These are phyloP conservation scores for Matsumurasca onukii DNA, from an alignment of 1,140 invertebrate species.

Conservation along the genomic window DNA sequence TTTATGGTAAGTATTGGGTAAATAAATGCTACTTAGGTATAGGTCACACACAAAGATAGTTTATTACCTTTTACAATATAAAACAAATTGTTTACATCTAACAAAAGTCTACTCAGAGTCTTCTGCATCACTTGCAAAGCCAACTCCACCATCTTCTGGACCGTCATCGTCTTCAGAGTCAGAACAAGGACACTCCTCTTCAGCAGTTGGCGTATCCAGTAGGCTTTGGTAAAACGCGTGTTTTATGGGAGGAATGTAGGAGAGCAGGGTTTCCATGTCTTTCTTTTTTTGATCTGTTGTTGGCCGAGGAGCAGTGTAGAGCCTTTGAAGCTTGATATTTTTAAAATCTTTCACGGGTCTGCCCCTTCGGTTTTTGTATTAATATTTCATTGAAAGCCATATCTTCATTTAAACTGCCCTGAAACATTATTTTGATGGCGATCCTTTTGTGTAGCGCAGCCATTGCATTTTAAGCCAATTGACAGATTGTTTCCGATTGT, in stretches of 20 bases:
- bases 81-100: not conserved
- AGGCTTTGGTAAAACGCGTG: constrained; percentile 37
- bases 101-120: not conserved
- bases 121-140: not conserved
- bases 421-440: constrained; percentile 31
- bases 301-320: constrained; percentile 32
- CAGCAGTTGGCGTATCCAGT: constrained; percentile 17
- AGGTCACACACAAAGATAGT: constrained; percentile 21
- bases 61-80: not conserved
- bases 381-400: constrained; percentile 21
- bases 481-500: constrained; percentile 24
- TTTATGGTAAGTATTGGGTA: constrained; percentile 9
- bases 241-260: constrained; percentile 37
- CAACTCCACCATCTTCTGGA: not conserved
- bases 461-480: constrained; percentile 35
- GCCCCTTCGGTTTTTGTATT: constrained; percentile 1
- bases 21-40: constrained; percentile 23
- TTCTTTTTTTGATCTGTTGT: constrained; percentile 32
- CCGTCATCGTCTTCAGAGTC: constrained; percentile 29
- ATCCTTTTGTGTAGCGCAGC: constrained; percentile 33
- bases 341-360: constrained; percentile 36
- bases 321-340: constrained; percentile 12
- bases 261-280: constrained; percentile 33
- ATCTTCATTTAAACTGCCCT: constrained; percentile 33
- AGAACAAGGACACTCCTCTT: constrained; percentile 20